phyloP scores from a whole-genome alignment of 2,797 vertebrate genomes.

The Eupleurogrammus muticus region DNA sequence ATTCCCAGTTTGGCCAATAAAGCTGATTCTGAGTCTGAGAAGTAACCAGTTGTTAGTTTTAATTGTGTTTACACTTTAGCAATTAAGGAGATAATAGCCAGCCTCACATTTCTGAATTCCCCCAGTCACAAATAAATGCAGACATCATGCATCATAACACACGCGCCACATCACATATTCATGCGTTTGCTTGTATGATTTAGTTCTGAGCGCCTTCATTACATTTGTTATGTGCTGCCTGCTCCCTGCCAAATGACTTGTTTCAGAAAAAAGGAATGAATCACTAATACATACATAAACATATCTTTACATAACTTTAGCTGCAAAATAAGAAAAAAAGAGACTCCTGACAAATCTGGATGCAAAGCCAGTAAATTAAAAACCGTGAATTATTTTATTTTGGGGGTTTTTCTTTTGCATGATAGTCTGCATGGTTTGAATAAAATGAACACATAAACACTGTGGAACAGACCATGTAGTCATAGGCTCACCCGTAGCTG shows the following conservation, averaged over 20 bases:
- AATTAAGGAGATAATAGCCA: slow-evolving; percentile 34
- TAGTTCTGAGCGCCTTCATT: slow-evolving; percentile 27
- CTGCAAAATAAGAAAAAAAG: slow-evolving; percentile 5
- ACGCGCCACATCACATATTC: slow-evolving; percentile 49
- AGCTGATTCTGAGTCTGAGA: too few species aligned
- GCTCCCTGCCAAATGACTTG: neutral
- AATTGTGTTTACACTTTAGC: slow-evolving; percentile 41
- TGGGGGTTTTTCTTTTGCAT: slow-evolving; percentile 32
- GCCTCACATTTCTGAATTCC: slow-evolving; percentile 42
- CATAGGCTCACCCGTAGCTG: slow-evolving; percentile 48
- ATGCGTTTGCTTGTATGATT: slow-evolving; percentile 44
- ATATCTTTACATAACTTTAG: neutral
- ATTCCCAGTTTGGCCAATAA: too few species aligned
- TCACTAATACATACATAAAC: neutral
- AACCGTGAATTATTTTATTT: slow-evolving; percentile 12
- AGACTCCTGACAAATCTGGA: slow-evolving; percentile 8
- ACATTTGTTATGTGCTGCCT: neutral
- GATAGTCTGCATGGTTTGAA: slow-evolving; percentile 22
- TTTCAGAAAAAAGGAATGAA: neutral
- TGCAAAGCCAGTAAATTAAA: neutral
- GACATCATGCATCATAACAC: slow-evolving; percentile 34
- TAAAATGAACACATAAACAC: slow-evolving; percentile 4
- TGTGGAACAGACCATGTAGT: slow-evolving; percentile 36
- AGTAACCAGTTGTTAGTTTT: slow-evolving; percentile 8
- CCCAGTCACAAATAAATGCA: slow-evolving; percentile 45